Evolutionary conservation across 2,797 vertebrate species (phyloP).

Genomic region (Fistularia commersonii): DNA sequence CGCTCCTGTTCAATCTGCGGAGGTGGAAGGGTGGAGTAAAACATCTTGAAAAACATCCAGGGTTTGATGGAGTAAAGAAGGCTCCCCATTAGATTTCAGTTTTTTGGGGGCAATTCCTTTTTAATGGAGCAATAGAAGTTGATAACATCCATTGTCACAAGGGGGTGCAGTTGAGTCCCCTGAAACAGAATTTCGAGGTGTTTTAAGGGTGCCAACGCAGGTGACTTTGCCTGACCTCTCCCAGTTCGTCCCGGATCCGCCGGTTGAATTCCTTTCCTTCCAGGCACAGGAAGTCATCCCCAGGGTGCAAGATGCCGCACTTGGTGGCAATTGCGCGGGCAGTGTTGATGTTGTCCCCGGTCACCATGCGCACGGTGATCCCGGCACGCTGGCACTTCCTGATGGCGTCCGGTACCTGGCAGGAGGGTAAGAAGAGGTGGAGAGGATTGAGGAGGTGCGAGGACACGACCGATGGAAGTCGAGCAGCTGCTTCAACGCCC

Average conservation of each 20-base stretch:
- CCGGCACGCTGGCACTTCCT: conserved; percentile 93
- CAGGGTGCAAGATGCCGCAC: conserved; percentile 91
- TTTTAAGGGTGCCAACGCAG: no score
- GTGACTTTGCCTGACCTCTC: conserved; percentile 78
- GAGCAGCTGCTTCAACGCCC: no score
- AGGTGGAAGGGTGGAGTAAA: no score
- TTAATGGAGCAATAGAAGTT: no score
- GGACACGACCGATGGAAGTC: no score
- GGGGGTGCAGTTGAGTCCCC: no score
- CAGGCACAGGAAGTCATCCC: conserved; percentile 92
- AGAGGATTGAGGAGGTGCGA: not conserved
- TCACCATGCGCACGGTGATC: conserved; percentile 98
- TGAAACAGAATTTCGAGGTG: no score
- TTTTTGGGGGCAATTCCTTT: no score
- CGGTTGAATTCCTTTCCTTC: conserved; percentile 96
- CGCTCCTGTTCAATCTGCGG: conserved; percentile 89
- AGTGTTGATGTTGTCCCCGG: conserved; percentile 96
- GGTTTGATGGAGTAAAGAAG: no score
- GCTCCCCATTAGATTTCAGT: no score
- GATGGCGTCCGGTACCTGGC: conserved; percentile 94
- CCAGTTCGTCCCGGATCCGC: conserved; percentile 88
- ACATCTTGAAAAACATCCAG: not conserved
- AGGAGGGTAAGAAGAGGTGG: not conserved
- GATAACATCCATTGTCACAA: no score
- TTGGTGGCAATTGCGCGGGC: conserved; percentile 94